These are phyloP conservation scores for Pterocles burchelli DNA, from an alignment of 2,113 vertebrate genomes.

Conservation along the genomic window DNA sequence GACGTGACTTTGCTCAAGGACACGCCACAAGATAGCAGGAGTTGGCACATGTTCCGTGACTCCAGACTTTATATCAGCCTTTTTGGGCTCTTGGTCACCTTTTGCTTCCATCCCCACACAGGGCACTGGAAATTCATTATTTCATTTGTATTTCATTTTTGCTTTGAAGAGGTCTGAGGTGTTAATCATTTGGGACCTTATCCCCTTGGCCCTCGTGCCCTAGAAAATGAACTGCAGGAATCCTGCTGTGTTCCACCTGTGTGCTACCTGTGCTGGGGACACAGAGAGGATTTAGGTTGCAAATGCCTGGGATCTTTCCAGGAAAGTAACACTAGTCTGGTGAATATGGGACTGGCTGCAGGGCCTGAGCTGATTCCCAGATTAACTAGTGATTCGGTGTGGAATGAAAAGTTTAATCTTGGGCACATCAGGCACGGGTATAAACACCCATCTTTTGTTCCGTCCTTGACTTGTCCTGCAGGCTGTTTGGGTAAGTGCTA, in stretches of 20 bases:
- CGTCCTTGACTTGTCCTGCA: neutral
- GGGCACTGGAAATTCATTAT: neutral
- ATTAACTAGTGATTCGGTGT: neutral
- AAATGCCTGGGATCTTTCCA: neutral
- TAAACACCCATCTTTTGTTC: neutral
- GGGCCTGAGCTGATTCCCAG: neutral
- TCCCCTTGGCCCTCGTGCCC: accelerated
- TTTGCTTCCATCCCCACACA: neutral
- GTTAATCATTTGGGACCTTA: accelerated
- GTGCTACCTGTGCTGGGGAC: neutral
- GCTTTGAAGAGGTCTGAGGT: neutral
- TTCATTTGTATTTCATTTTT: neutral
- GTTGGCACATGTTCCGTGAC: neutral
- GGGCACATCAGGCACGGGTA: neutral
- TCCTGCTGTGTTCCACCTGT: neutral
- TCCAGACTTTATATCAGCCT: neutral
- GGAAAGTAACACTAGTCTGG: neutral
- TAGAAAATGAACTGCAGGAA: neutral
- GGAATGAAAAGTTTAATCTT: neutral
- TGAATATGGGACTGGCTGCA: neutral
- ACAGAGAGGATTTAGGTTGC: accelerated
- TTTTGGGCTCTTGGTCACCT: neutral
- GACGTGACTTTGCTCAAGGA: conserved; percentile 28
- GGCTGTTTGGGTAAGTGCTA: neutral
- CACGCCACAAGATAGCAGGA: neutral